Conservation (phyloP, 2,113 vertebrate genomes). For the Meriones unguiculatus region DNA sequence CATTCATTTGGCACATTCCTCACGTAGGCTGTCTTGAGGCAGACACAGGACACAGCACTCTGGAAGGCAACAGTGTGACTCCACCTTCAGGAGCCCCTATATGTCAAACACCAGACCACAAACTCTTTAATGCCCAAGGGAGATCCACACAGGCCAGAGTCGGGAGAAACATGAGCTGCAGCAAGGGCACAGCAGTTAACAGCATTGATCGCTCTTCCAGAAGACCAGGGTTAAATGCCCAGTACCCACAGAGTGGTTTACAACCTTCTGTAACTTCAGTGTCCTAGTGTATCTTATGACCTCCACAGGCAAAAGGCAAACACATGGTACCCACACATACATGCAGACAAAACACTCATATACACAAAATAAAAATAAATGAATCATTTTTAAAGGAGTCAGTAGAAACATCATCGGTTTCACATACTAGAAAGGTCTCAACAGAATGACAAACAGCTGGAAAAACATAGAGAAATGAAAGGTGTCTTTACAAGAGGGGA, state of each 20-base stretch:
- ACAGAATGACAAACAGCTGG: not conserved
- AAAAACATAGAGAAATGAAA: rapidly evolving
- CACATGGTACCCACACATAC: not conserved
- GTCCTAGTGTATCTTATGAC: not conserved
- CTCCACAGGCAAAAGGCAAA: not conserved
- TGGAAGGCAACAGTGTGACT: not conserved
- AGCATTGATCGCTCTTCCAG: not conserved
- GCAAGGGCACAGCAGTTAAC: not conserved
- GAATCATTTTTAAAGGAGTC: not conserved
- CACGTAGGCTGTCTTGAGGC: not conserved
- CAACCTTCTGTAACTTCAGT: not conserved
- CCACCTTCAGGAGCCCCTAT: not conserved
- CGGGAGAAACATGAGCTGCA: not conserved
- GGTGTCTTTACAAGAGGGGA: not conserved
- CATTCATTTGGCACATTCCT: not conserved
- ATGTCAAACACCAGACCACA: not conserved
- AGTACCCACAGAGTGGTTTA: not conserved
- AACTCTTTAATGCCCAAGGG: not conserved
- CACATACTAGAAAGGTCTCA: rapidly evolving
- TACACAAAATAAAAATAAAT: not conserved
- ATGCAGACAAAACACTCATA: not conserved
- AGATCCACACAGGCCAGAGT: not conserved
- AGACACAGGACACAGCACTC: not conserved
- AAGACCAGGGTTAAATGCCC: not conserved
- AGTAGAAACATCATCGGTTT: not conserved